phyloP scores from a whole-genome alignment of 2,888 invertebrate species.

The Orthosia cruda region DNA sequence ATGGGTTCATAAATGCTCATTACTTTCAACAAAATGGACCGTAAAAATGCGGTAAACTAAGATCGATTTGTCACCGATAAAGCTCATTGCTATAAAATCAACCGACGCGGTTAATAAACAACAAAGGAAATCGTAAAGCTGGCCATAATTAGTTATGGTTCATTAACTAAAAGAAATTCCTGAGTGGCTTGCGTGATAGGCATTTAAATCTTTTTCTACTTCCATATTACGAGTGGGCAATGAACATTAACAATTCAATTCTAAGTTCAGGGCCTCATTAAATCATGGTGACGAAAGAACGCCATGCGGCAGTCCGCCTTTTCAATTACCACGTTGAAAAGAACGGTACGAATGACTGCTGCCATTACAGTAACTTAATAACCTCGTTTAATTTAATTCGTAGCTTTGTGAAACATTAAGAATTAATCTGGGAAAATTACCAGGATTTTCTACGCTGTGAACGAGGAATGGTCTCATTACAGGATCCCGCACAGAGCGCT shows the following conservation, averaged over 20 bases:
- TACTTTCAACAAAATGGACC: conserved; percentile 66
- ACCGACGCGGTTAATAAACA: conserved; percentile 59
- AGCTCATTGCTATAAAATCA: conserved; percentile 65
- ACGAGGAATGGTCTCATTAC: conserved; percentile 59
- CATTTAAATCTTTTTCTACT: conserved; percentile 32
- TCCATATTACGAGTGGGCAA: conserved; percentile 22
- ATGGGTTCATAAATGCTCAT: conserved; percentile 44
- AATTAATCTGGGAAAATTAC: conserved; percentile 62
- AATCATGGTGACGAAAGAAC: conserved; percentile 26
- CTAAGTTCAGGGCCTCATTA: conserved; percentile 24
- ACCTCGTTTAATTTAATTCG: conserved; percentile 55
- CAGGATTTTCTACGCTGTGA: conserved; percentile 54
- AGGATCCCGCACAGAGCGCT: conserved; percentile 41
- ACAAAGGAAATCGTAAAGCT: conserved; percentile 66
- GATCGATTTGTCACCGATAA: conserved; percentile 77
- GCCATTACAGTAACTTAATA: conserved; percentile 56
- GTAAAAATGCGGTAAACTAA: conserved; percentile 73
- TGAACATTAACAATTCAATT: conserved; percentile 25
- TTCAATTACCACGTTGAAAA: conserved; percentile 38
- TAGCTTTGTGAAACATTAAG: conserved; percentile 59
- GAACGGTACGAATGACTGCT: conserved; percentile 35
- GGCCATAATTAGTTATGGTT: conserved; percentile 59
- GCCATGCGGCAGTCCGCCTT: conserved; percentile 2
- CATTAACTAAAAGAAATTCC: conserved; percentile 38
- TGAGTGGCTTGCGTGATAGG: conserved; percentile 32